These are phyloP conservation scores for Octomys mimax DNA, from an alignment of 2,797 vertebrate species.

Conservation along the genomic window DNA sequence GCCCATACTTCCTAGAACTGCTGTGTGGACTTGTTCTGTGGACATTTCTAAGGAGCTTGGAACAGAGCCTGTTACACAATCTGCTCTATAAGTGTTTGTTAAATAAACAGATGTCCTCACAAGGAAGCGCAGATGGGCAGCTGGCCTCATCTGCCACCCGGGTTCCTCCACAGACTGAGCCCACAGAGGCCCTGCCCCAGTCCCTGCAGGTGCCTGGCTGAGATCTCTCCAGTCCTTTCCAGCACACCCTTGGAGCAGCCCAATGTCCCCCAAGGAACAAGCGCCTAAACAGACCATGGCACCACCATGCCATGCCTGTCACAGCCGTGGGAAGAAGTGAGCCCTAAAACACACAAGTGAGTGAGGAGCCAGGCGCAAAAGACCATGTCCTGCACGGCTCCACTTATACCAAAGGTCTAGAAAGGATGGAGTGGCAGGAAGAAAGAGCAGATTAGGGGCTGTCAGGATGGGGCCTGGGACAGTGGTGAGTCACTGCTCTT, in stretches of 20 bases:
- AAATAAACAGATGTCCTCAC: background rate
- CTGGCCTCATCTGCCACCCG: rapidly evolving
- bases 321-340: background rate
- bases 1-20: rapidly evolving
- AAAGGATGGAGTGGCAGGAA: rapidly evolving
- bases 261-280: background rate
- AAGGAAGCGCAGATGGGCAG: background rate
- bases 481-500: rapidly evolving
- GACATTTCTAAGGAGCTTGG: background rate
- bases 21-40: rapidly evolving
- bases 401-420: rapidly evolving
- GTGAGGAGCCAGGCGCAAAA: background rate
- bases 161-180: background rate
- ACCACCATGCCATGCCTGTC: rapidly evolving
- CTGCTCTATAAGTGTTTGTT: background rate
- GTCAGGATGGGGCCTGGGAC: rapidly evolving
- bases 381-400: rapidly evolving
- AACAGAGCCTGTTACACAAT: background rate
- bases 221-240: background rate
- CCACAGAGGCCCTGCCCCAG: background rate
- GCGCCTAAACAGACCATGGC: background rate
- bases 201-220: rapidly evolving
- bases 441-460: rapidly evolving
- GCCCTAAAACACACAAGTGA: rapidly evolving
- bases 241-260: background rate